These are phyloP conservation scores for Tonatia bakeri DNA, from an alignment of 2,113 vertebrate species.

Conservation along the genomic window DNA sequence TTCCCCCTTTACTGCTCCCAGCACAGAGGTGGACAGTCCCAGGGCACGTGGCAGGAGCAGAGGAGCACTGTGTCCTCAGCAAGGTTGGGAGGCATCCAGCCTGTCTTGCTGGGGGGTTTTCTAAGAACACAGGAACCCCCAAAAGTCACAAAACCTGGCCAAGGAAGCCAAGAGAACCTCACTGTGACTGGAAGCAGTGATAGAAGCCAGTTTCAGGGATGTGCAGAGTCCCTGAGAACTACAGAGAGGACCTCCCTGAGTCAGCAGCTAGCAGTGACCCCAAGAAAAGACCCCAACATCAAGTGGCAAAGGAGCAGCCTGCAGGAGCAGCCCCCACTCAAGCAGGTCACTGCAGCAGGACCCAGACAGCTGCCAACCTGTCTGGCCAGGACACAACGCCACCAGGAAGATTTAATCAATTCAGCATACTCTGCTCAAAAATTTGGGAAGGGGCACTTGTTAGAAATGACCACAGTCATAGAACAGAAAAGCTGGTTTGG, in stretches of 20 bases:
- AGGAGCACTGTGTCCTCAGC: not conserved
- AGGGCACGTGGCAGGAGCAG: not conserved
- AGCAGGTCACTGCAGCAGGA: not conserved
- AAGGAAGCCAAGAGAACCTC: not conserved
- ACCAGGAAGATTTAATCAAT: not conserved
- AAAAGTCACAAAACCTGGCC: not conserved
- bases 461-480: not conserved
- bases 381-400: too few species aligned
- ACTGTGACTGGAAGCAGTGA: not conserved
- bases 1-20: not conserved
- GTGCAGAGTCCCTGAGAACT: not conserved
- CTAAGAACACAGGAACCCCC: not conserved
- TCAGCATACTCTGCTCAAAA: not conserved
- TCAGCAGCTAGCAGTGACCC: not conserved
- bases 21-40: not conserved
- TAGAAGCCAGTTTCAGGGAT: not conserved
- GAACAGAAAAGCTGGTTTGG: not conserved
- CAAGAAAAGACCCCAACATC: not conserved
- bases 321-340: not conserved
- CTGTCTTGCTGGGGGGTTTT: not conserved
- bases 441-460: not conserved
- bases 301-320: not conserved
- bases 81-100: not conserved
- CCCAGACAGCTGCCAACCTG: not conserved
- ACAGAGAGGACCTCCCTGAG: not conserved